Conservation (phyloP, 53 echinoderm and acorn worm genomes). For the Temnopleurus reevesii region DNA sequence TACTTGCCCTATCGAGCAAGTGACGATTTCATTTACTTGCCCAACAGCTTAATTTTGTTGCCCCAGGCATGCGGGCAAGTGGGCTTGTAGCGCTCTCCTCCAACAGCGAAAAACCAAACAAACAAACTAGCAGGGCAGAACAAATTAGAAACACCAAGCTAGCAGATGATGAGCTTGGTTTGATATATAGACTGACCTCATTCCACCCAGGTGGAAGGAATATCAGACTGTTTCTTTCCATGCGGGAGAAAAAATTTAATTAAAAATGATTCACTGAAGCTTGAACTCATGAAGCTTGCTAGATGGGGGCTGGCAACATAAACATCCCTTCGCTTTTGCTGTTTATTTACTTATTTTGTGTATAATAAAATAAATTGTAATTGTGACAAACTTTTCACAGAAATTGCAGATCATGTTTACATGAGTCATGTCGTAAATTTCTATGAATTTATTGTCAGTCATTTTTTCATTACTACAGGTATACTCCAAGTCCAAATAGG, state of each 20-base stretch:
- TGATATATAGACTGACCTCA: neutral
- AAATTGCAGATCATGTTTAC: no score
- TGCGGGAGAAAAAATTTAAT: slow-evolving; percentile 43
- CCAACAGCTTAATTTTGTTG: no score
- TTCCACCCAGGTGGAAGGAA: neutral
- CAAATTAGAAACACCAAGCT: neutral
- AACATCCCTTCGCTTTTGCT: neutral
- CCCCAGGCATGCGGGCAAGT: no score
- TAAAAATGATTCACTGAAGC: slow-evolving; percentile 34
- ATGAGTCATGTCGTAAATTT: no score
- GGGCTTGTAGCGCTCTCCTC: no score
- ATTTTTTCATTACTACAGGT: no score
- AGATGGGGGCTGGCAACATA: neutral
- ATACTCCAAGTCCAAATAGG: no score
- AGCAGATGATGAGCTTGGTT: neutral
- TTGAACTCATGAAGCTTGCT: slow-evolving; percentile 7
- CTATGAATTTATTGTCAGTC: no score
- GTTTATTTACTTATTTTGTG: neutral
- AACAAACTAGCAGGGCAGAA: neutral
- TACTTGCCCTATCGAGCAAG: no score
- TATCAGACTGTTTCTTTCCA: slow-evolving; percentile 20
- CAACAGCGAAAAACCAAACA: no score
- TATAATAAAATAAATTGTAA: neutral
- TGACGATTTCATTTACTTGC: no score
- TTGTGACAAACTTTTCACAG: no score